These are phyloP conservation scores for Neocloeon triangulifer DNA, from an alignment of 1,140 invertebrate genomes.

Conservation along the genomic window DNA sequence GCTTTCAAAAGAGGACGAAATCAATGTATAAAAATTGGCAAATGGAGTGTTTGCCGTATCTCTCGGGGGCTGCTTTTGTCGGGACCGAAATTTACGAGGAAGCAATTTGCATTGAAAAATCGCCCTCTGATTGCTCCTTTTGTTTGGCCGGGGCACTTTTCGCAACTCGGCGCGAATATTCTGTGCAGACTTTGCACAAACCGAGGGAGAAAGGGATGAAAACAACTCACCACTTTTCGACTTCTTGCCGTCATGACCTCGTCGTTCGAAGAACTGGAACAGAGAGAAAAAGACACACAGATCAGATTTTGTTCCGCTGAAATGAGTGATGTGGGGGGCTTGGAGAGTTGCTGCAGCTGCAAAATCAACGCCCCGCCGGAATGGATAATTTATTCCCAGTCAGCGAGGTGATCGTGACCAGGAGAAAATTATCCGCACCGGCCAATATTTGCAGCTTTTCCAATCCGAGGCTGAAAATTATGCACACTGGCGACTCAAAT, in stretches of 20 bases:
- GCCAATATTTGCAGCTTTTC: neutral
- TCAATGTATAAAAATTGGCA: no score
- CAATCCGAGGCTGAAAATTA: no score
- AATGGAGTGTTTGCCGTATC: no score
- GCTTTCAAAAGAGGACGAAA: no score
- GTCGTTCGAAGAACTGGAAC: conserved; percentile 23
- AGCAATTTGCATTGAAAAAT: neutral
- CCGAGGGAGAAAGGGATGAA: neutral
- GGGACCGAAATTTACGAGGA: conserved; percentile 16
- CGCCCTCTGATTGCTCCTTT: neutral
- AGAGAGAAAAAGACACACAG: conserved; percentile 7
- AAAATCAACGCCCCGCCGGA: conserved; percentile 7
- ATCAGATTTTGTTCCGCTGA: conserved; percentile 6
- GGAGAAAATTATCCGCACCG: conserved; percentile 8
- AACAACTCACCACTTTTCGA: conserved; percentile 18
- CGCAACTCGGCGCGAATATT: neutral
- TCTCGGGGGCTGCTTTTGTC: neutral
- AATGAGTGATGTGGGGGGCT: conserved; percentile 10
- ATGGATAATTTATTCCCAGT: conserved; percentile 6
- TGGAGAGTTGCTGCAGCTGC: no score
- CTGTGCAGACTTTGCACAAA: neutral
- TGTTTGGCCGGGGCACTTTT: neutral
- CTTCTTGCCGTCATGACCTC: conserved; percentile 19
- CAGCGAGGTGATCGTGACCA: conserved; percentile 8
- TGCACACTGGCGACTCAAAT: no score